A percentile compares a stretch with the other conserved stretches of the same genome.
Conservation (phyloP, 2,113 vertebrate species). For the Cyprinodon tularosa region DNA sequence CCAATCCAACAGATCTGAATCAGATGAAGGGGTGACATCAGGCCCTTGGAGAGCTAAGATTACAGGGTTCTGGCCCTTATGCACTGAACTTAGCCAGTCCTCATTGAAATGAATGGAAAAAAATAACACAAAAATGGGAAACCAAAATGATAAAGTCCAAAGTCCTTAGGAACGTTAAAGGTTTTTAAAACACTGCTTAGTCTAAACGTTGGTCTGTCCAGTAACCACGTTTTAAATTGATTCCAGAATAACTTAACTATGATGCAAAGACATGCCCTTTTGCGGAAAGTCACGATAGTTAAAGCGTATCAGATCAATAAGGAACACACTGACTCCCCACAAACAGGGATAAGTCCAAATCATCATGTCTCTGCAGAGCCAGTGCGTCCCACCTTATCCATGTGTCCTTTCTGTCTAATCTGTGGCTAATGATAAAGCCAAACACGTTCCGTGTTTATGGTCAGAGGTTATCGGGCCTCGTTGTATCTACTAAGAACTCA, state of each 20-base stretch:
- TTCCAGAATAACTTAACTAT: constrained; percentile 18
- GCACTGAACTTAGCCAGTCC: neutral
- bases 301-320: constrained; percentile 15
- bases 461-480: constrained; percentile 52
- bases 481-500: constrained; percentile 32
- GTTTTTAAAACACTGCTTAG: constrained; percentile 20
- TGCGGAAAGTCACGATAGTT: constrained; percentile 7
- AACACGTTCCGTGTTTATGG: constrained; percentile 46
- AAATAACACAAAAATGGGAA: neutral
- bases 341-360: constrained; percentile 38
- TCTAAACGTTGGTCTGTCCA: constrained; percentile 26
- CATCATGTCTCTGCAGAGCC: constrained; percentile 12
- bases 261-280: constrained; percentile 1
- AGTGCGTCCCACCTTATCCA: constrained; percentile 22
- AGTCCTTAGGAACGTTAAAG: neutral
- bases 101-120: neutral
- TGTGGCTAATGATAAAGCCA: constrained; percentile 49
- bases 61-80: no score
- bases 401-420: constrained; percentile 41
- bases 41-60: neutral
- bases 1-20: neutral
- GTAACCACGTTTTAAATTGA: constrained; percentile 39
- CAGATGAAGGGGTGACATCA: neutral
- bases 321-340: constrained; percentile 38
- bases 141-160: neutral